Conservation (phyloP, 64 coral and sea anemone genomes). For the Pachyseris speciosa region DNA sequence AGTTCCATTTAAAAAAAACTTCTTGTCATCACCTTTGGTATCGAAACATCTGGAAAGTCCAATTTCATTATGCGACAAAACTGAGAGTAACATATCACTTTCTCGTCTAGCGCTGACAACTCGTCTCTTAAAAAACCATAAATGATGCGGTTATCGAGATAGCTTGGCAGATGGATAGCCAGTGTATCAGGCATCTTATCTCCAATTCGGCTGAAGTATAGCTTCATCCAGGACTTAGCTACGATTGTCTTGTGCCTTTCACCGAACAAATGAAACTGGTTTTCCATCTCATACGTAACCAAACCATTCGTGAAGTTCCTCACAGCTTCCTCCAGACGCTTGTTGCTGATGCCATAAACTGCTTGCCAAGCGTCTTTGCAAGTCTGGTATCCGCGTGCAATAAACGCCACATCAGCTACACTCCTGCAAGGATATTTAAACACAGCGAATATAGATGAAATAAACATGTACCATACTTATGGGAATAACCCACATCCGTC, state of each 20-base stretch:
- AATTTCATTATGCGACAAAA: neutral
- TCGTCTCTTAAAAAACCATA: slow-evolving; percentile 9
- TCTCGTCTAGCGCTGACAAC: neutral
- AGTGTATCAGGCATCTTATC: too few relatives aligned
- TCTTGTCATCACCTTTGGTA: neutral
- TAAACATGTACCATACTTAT: too few relatives aligned
- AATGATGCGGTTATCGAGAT: neutral
- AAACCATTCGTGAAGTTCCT: neutral
- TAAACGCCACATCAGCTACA: neutral
- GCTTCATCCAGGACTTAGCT: slow-evolving; percentile 2
- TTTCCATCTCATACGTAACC: neutral
- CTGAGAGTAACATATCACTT: neutral
- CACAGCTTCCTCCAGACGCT: neutral
- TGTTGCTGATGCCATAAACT: too few relatives aligned
- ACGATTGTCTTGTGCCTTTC: neutral
- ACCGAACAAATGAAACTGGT: too few relatives aligned
- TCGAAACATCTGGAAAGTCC: slow-evolving; percentile 5
- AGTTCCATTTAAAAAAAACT: too few relatives aligned
- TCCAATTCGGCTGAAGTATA: neutral
- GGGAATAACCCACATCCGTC: too few relatives aligned
- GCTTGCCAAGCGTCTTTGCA: slow-evolving; percentile 7
- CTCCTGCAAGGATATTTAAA: too few relatives aligned
- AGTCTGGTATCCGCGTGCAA: neutral
- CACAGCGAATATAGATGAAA: too few relatives aligned
- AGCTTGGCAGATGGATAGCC: too few relatives aligned